Evolutionary conservation across 2,888 invertebrate species (phyloP).

Genomic region (Scaeva pyrastri): DNA sequence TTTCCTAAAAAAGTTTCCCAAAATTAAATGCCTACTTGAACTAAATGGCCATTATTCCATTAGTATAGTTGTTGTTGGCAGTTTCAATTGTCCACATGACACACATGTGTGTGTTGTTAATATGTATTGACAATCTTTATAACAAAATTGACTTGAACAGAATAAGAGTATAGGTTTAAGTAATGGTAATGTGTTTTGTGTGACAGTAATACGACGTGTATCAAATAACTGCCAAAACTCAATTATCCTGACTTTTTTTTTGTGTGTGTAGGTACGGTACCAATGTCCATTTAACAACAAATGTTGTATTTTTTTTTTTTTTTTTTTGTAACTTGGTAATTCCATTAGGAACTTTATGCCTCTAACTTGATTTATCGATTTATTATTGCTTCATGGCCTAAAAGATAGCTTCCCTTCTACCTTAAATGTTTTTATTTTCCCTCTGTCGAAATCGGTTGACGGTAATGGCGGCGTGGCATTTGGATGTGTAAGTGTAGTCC

Average conservation of each 20-base stretch:
- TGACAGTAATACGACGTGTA: slow-evolving; percentile 26
- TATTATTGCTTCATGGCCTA: slow-evolving; percentile 17
- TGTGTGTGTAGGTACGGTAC: too few species aligned
- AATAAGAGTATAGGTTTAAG: slow-evolving; percentile 2
- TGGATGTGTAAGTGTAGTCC: background rate
- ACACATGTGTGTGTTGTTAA: background rate
- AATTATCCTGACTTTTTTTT: slow-evolving; percentile 16
- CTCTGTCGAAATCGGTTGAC: background rate
- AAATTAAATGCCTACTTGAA: background rate
- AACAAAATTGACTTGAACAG: background rate
- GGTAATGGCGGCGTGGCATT: too few species aligned
- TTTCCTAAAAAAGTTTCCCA: background rate
- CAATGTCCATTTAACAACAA: background rate
- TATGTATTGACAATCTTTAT: background rate
- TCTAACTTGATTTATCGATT: slow-evolving; percentile 34
- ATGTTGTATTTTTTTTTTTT: background rate
- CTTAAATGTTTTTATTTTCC: background rate
- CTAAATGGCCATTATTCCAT: slow-evolving; percentile 1
- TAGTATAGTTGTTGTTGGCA: background rate
- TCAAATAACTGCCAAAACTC: slow-evolving; percentile 39
- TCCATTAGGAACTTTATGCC: slow-evolving; percentile 14
- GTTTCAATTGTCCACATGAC: background rate
- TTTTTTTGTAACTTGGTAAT: background rate
- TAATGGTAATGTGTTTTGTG: slow-evolving; percentile 7
- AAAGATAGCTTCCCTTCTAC: background rate